Evolutionary conservation across 2,113 vertebrate species (phyloP), one percentile per base, ranked within the genome.

Genomic region (Bostrychus sinensis): DNA sequence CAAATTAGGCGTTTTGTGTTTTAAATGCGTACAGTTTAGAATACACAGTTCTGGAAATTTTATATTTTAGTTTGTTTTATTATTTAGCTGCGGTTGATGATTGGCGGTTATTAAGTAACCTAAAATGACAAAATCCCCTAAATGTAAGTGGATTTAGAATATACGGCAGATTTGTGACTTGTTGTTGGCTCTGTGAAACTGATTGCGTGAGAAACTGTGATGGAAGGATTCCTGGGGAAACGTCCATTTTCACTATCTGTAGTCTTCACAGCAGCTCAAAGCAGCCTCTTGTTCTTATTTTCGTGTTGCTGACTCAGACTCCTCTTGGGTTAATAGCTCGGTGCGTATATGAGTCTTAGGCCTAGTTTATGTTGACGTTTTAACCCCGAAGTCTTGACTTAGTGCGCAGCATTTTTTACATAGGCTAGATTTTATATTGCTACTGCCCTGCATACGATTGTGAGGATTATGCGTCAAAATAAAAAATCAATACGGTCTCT

Each of bases 221-320:
- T 46, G 20, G 26, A 7, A 39, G 39, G 46, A 37, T 53, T 75
- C 7, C 48, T 10, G 7, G 36, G 63, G 67, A 70, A 34, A 37
- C 25, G 22, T n/a, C 51, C 2, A 23, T 64, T 57, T 70, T 46
- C 42, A 56, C 12, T 32, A 26, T 73, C 17, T 69, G 57, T 25
- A 28, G 54, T 19, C 17, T 64, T 3, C 11, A 39, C 60, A 50
- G 61, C 13, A 56, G 22, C 56, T 78, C 4, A 79, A 80, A 68
- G 69, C 66, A 11, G 7, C 7, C 28, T 54, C 34, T 76, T 81
- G 77, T 79, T 71, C 36, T 51, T 56, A 12, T 57, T 72, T 70
- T 51, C 6, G 23, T 25, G 30, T 51, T 7, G 11, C 46, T 25
- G 25, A 54, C 36, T 62, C 32, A 37, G 67, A 20, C 10, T 46